Evolutionary conservation across 1,140 invertebrate genomes (phyloP).

Genomic region (Drosophila pseudoananassae): DNA sequence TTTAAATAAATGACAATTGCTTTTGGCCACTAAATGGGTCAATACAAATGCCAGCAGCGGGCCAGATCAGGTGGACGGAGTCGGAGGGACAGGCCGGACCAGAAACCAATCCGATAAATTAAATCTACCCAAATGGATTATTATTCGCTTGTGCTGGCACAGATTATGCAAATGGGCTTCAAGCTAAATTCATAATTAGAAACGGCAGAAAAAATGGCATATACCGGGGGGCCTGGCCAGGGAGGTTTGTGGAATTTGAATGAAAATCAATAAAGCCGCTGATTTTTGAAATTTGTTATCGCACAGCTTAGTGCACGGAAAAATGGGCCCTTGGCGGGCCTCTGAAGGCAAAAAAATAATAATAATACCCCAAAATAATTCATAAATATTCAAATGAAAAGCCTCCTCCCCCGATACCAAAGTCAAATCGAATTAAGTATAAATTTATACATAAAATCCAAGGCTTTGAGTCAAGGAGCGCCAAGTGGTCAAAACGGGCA

Average conservation of each 20-base stretch:
- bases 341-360: slow-evolving; percentile 14
- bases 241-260: slow-evolving; percentile 8
- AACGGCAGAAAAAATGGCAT: neutral
- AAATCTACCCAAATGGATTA: slow-evolving; percentile 28
- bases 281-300: slow-evolving; percentile 33
- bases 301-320: slow-evolving; percentile 6
- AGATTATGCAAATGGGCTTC: slow-evolving; percentile 37
- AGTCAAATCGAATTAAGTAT: slow-evolving; percentile 74
- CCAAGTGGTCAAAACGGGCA: slow-evolving; percentile 44
- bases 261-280: slow-evolving; percentile 13
- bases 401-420: slow-evolving; percentile 39
- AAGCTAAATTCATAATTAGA: slow-evolving; percentile 32
- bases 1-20: slow-evolving; percentile 64
- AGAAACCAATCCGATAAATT: slow-evolving; percentile 18
- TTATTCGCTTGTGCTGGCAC: slow-evolving; percentile 14
- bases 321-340: neutral
- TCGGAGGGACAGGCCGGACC: neutral
- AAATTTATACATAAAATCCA: slow-evolving; percentile 64
- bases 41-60: slow-evolving; percentile 19
- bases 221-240: neutral
- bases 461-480: slow-evolving; percentile 4
- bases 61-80: too few species aligned
- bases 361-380: slow-evolving; percentile 34
- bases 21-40: slow-evolving; percentile 22
- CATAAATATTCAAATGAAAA: slow-evolving; percentile 80